Base-by-base conservation (phyloP, 1,140 invertebrate genomes). In the Hestina assimilis region DNA sequence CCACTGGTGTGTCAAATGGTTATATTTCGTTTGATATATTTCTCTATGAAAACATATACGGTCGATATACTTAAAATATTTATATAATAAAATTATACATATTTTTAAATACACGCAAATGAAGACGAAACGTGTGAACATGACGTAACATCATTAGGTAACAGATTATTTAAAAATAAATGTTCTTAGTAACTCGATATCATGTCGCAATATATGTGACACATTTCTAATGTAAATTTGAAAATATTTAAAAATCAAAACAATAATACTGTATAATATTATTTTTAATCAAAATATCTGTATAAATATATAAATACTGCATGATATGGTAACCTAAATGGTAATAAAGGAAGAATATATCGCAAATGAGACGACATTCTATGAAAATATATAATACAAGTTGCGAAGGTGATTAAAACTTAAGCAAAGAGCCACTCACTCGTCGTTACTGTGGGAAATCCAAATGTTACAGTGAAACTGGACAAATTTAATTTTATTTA, bases 391-490 rank as follows among this genome's bases (percentile, higher is more conserved):
- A 38, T 35, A 12, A 14, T 15, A 17, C 19, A 8, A 17, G 19
- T 19, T 9, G 11, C 14, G 12, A 38, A 12, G 7, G 9, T 20
- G 17, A 38, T 17, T 19, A 17, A 38, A 38, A 38, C 33, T 38
- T 38, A 38, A 15, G 28, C 31, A 47, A 45, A 28, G 43, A 42
- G 41, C 59, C 69, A 51, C 47, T 26, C 33, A 38, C 15, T 17
- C 15, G 19, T 8, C 17, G 38, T 51, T 38, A 38, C 12, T 20
- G 15, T 23, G 26, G 33, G 29, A 50, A 50, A 50, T 29, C 21
- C 31, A 50, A 38, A 51, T 26, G 29, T 12, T 71, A 78, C 70
- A 69, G 69, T 59, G 67, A 63, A 56, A 56, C 40, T 65, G 60
- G 66, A 69, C 52, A 69, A 66, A 59, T 42, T 43, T 48, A 66